phyloP scores from a whole-genome alignment of 1,140 invertebrate genomes.

The Agrilus planipennis region DNA sequence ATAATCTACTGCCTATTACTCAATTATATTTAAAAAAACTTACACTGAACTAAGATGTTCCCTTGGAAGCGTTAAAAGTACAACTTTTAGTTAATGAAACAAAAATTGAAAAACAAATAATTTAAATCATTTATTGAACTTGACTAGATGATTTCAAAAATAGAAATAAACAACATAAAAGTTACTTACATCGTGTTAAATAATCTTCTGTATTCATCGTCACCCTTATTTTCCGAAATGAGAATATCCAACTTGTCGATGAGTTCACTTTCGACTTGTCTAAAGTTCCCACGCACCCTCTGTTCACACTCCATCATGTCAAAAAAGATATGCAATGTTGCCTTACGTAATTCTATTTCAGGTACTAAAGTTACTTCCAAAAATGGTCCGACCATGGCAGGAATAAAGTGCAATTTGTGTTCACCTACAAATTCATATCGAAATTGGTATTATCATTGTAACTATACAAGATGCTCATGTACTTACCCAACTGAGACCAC shows the following conservation, averaged over 20 bases:
- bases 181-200: conserved; percentile 87
- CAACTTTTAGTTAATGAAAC: not conserved
- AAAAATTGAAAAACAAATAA: not conserved
- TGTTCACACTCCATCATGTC: conserved; percentile 96
- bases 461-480: not conserved
- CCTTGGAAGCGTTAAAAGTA: conserved; percentile 38
- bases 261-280: conserved; percentile 80
- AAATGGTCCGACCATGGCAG: conserved; percentile 86
- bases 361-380: conserved; percentile 86
- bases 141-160: not conserved
- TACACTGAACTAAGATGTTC: conserved; percentile 85
- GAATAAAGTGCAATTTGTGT: conserved; percentile 80
- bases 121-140: not conserved
- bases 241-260: conserved; percentile 89
- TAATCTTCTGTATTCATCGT: conserved; percentile 81
- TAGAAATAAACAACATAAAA: conserved; percentile 8
- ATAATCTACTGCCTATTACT: no score
- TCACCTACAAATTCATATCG: conserved; percentile 39
- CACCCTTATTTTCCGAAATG: conserved; percentile 86
- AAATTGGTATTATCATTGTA: not conserved
- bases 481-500: conserved; percentile 78
- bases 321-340: conserved; percentile 89
- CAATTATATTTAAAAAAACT: no score
- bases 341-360: conserved; percentile 74
- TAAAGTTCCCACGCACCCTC: conserved; percentile 67